phyloP scores from a whole-genome alignment of 2,888 invertebrate species.

The Hirudinaria manillensis region DNA sequence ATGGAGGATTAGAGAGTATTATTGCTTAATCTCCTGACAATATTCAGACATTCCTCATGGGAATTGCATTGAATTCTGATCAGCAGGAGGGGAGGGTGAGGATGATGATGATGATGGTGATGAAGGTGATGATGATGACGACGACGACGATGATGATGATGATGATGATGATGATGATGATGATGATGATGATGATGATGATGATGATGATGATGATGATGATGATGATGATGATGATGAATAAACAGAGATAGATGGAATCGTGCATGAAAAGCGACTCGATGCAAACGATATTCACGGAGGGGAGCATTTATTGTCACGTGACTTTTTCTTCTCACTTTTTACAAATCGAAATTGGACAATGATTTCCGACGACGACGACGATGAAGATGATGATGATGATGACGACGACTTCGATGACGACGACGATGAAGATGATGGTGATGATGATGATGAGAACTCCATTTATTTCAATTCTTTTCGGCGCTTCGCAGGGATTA shows the following conservation, averaged over 20 bases:
- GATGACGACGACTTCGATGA: conserved; percentile 17
- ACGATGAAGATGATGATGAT: conserved; percentile 17
- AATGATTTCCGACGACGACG: background rate
- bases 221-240: conserved; percentile 25
- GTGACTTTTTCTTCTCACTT: too few relatives aligned
- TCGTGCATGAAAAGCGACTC: too few relatives aligned
- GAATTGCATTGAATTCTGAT: conserved; percentile 24
- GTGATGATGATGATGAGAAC: conserved; percentile 33
- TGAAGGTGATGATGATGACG: conserved; percentile 14
- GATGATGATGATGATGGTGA: conserved; percentile 24
- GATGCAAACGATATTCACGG: too few relatives aligned
- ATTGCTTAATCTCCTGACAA: conserved; percentile 24
- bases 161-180: conserved; percentile 5
- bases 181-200: conserved; percentile 17
- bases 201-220: conserved; percentile 19
- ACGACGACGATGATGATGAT: conserved; percentile 9
- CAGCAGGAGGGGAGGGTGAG: conserved; percentile 8
- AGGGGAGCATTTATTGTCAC: too few relatives aligned
- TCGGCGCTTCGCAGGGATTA: conserved; percentile 13
- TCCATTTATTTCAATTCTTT: conserved; percentile 19
- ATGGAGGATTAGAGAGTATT: conserved; percentile 10
- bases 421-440: conserved; percentile 32
- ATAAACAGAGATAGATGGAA: background rate
- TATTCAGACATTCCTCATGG: conserved; percentile 15
- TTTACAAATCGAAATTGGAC: background rate